Evolutionary conservation across 2,888 invertebrate species (phyloP), one percentile per base, ranked within the genome.

Genomic region (Malthinus flaveolus): DNA sequence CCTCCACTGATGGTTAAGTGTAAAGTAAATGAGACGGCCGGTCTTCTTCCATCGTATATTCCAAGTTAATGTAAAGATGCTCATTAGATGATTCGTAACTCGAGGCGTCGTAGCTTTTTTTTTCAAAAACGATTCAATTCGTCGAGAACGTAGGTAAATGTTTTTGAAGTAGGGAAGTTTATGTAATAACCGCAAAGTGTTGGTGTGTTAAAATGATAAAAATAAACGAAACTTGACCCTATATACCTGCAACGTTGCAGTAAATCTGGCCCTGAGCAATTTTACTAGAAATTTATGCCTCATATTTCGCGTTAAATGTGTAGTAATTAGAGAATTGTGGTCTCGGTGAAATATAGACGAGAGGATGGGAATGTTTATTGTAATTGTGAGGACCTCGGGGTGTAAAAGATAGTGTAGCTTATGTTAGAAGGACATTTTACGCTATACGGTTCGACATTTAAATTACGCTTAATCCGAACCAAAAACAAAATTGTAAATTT

Each of bases 301-400:
- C 78, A 79, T 79, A 78, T 78, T 78, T 79, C 73, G 75, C 70
- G 72, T 74, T 77, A 77, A 79, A 77, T 76, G 75, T 76, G 74
- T 71, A 71, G 79, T 78, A 78, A 79, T 79, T 78, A 78, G 78
- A 78, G 78, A 77, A 78, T 76, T 77, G 79, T 73, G 78, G 79
- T 77, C 72, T 73, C 54, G 68, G 74, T 77, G 75, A 78, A 75
- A 76, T 77, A 77, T 77, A 54, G 61, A 50, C 49, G 70, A 74
- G 72, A 70, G 73, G 71, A 68, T 68, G 71, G 71, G 71, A 71
- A 70, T 73, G 72, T 73, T 73, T 71, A 73, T 70, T 68, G 73
- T 69, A 68, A 68, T 67, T 68, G 69, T 70, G 69, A 69, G 67
- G 65, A 66, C 70, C 66, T 64, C 66, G 66, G 70, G 70, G 68